These are phyloP conservation scores for Chelon auratus DNA, from an alignment of 2,797 vertebrate species.

Conservation along the genomic window DNA sequence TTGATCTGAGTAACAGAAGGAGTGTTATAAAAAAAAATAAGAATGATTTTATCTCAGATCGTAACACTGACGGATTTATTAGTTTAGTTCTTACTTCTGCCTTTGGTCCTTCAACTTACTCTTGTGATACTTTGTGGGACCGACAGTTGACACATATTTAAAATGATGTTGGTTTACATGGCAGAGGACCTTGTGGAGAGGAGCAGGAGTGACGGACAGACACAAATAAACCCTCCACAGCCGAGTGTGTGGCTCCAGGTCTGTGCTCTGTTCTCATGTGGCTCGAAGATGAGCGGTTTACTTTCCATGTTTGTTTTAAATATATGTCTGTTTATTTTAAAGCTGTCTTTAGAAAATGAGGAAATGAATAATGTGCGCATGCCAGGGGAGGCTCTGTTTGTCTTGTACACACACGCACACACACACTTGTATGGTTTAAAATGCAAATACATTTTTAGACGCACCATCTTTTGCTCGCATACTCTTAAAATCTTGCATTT, in stretches of 20 bases:
- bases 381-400: constrained; percentile 27
- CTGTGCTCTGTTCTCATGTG: constrained; percentile 40
- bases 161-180: background rate
- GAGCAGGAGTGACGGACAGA: constrained; percentile 14
- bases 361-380: constrained; percentile 60
- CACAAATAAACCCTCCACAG: constrained; percentile 41
- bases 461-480: background rate
- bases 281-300: constrained; percentile 72
- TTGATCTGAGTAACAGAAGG: too few relatives aligned
- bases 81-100: too few relatives aligned
- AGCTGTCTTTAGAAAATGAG: constrained; percentile 46
- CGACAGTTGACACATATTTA: constrained; percentile 4
- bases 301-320: constrained; percentile 74
- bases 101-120: too few relatives aligned
- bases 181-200: background rate
- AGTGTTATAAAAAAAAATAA: too few relatives aligned
- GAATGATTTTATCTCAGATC: too few relatives aligned
- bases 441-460: background rate
- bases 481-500: constrained; percentile 44
- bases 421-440: background rate
- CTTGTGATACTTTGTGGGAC: background rate
- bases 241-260: constrained; percentile 7
- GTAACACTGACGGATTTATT: too few relatives aligned
- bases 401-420: constrained; percentile 25
- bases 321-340: constrained; percentile 56